Evolutionary conservation across 2,113 vertebrate species (phyloP).

Genomic region (Andinoacara biseriatus): DNA sequence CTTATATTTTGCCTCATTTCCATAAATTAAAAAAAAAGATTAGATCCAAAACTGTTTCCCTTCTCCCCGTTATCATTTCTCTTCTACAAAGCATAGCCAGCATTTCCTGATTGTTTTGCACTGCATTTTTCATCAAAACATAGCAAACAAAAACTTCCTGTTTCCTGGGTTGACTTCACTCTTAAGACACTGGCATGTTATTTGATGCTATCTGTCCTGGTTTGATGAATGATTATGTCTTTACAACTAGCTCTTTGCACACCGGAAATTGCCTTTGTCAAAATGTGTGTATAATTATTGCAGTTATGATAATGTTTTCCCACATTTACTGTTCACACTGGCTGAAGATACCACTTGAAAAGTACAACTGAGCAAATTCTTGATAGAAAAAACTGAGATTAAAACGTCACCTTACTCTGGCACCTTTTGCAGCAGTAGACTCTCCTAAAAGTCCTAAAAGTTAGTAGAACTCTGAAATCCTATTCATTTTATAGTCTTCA

Average conservation of each 20-base stretch:
- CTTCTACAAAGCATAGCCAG: background rate
- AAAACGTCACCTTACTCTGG: background rate
- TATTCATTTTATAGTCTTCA: background rate
- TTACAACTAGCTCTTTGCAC: background rate
- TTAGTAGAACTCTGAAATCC: background rate
- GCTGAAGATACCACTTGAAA: background rate
- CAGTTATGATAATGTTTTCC: background rate
- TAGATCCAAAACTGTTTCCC: slow-evolving; percentile 22
- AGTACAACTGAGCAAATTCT: background rate
- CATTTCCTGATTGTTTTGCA: slow-evolving; percentile 45
- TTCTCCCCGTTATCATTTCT: slow-evolving; percentile 32
- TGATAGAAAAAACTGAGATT: background rate
- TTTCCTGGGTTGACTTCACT: background rate
- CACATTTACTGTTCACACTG: background rate
- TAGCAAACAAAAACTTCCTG: background rate
- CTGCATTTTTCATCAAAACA: slow-evolving; percentile 6
- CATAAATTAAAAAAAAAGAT: background rate
- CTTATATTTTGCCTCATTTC: background rate
- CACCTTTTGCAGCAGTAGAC: background rate
- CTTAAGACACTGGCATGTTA: background rate
- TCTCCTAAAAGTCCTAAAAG: background rate
- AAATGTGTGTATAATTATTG: background rate
- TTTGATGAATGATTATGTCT: background rate
- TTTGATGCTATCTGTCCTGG: background rate
- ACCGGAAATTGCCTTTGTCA: background rate